Base-by-base conservation (phyloP, 2,113 vertebrate species). In the Festucalex cinctus region DNA sequence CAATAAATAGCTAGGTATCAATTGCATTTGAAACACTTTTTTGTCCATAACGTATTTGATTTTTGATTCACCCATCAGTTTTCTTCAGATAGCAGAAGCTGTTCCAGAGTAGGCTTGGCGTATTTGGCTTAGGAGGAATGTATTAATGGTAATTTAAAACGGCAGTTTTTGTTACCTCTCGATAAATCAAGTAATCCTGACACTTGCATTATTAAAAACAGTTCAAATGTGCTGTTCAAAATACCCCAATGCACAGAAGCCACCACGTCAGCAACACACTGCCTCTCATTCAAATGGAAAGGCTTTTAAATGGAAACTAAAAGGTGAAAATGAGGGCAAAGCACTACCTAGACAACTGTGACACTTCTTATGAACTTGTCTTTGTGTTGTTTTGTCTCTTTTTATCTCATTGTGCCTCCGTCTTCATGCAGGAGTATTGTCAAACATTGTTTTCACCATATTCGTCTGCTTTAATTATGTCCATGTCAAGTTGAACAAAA, bases 281-380 rank as follows among this genome's bases (percentile, higher is more conserved):
- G 79, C 70, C 76, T 87, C 81, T 85, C 72, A 87, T 84, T 82
- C 78, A 76, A 80, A 86, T 76, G 71, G 81, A 73, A 68, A 72
- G 48, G 68, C 72, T 71, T 32, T 84, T 77, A 68, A 77, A 84
- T 56, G 70, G 64, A 78, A 64, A 62, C 63, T 32, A 57, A 75
- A 76, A 65, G 72, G 79, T 73, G 67, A 78, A 79, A 72, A 54
- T 73, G 63, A 69, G 83, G 67, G 61, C 58, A 75, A 77, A 81
- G 62, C 61, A 69, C 60, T 68, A 84, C 63, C 71, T 67, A 78
- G 73, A 82, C 67, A 81, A 80, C 70, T 74, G 75, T 75, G 70
- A 77, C 68, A 77, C 57, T 74, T 68, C 68, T 26, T 57, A 16
- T 69, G 60, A 65, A 66, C 75, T 69, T 60, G 58, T 78, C 71